Base-by-base conservation (phyloP, 2,888 invertebrate species). In the Cremastinae sp. region DNA sequence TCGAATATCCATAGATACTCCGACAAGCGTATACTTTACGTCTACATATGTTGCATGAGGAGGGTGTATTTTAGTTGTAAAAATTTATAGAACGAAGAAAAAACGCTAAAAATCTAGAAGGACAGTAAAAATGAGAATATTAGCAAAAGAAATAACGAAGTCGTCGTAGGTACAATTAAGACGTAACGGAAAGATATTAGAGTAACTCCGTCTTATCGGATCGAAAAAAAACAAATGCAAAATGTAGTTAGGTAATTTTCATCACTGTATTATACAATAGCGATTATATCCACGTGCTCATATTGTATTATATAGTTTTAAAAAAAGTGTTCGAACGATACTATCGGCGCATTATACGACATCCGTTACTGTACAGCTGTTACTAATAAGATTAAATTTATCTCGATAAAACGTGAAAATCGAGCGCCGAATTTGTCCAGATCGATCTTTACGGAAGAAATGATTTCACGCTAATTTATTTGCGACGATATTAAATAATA, bases 251-350 rank as follows among this genome's bases (percentile, higher is more conserved):
- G 83, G 80, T 78, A 83, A 68, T 78, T 83, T 85, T 82, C 83
- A 83, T 85, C n/a, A n/a, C n/a, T 86, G 83, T 85, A 87, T 83
- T 87, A 85, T 87, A 86, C 84, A 83, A 85, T 86, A 87, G 84
- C 82, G 83, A n/a, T n/a, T n/a, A 85, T 86, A 86, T 85, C 81
- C 83, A 85, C 84, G 86, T 88, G 88, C 88, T 88, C n/a, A n/a
- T 88, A 86, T 84, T 88, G 85, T 88, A 88, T 85, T 84, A 65
- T 71, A 86, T 87, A 85, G 83, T 86, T 84, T 83, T 83, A n/a
- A n/a, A 83, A 85, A 62, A 85, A 84, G 81, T 85, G 82, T 86
- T 84, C 85, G 81, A 78, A 80, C 79, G 78, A 79, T 81, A 78
- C 64, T 80, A 80, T 81, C 74, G 83, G 83, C 80, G 79, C 82